Evolutionary conservation across 2,797 vertebrate genomes (phyloP), one percentile per base, ranked within the genome.

Genomic region (Thaleichthys pacificus): DNA sequence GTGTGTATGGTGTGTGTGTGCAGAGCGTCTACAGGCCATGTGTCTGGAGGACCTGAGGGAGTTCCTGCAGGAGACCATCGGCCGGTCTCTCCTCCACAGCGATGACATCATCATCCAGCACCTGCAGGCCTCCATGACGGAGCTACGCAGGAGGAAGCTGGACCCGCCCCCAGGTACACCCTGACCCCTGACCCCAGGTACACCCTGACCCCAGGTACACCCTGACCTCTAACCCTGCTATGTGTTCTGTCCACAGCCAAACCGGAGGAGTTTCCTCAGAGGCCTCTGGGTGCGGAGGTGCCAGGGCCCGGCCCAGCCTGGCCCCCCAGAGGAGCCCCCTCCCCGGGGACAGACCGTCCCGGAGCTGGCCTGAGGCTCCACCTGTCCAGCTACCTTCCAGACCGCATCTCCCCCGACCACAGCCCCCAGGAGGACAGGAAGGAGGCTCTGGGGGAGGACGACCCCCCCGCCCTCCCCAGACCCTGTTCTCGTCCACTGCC

Each of bases 1-100:
- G 9, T 9, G 9, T 42, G 38, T 12, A 42, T 42, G 8, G 54
- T 61, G 17, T 47, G 28, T 70, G 73, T 32, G 22, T 68, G 8
- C 74, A 93, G 93, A 95, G 73, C 86, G 77, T 6, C 83, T 95
- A 74, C 66, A 91, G 74, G 93, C 92, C 85, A 93, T 94, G 94
- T 81, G 86, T 5, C 87, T 93, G 83, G 93, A 95, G 84, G 95
- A 95, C 28, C 88, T 95, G 35, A 82, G 92, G 22, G 94, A 95
- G 73, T 95, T 95, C 68, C 91, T 96, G 47, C 94, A 96, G 88
- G 95, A 95, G 85, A 89, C 85, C 14, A 94, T 91, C 12, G 63
- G 84, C 61, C 83, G 90, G 70, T 84, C 88, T 0, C 83, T 88
- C 81, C 76, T 89, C 77, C 87, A 89, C 6, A 93, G 91, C 26